Base-by-base conservation (phyloP, 92 coral and sea anemone genomes). In the Nematostella vectensis region DNA sequence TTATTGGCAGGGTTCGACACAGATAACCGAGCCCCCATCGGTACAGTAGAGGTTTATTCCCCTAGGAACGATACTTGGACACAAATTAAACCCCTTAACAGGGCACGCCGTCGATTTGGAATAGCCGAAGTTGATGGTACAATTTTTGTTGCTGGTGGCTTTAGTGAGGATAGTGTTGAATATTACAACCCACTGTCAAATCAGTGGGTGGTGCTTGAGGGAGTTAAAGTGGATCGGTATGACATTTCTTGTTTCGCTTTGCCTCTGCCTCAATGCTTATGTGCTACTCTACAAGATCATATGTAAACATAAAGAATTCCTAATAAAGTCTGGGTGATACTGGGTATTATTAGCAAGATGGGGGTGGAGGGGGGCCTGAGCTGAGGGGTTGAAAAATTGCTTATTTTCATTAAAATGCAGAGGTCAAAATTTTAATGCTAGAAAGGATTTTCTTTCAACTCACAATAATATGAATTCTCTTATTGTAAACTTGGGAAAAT, bases 121-220 rank as follows among this genome's bases (percentile, higher is more conserved):
- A 62, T 78, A 22, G 73, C 94, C 4, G 76, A 69, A 48, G 94
- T 83, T 27, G 78, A 83, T 45, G 72, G 77, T 19, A 31, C 64
- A 8, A 54, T 83, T 31, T 83, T 76, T 61, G 86, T 78, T 15
- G 80, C 68, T 15, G 94, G 94, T 0, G 94, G 94, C 13, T 83
- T 61, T 57, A 59, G 49, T 2, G 76, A 68, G 50, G 78, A 69
- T 47, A 74, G 63, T 20, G 67, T 84, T 13, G 94, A 84, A 31
- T 84, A 68, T 50, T 84, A 67, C 61, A 70, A 84, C 47, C 63
- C 49, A 11, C 29, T 52, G 18, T 40, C 59, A 15, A 55, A 65
- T 53, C 61, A 69, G 58, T 84, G 94, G 94, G 31, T 69, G 17
- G 76, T 84, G 25, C 38, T 69, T 12, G 47, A 68, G 54, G 80